Percentiles rank a stretch among this genome's conserved stretches.
phyloP scores from a whole-genome alignment of 1,140 invertebrate genomes.

The Drosophila littoralis region DNA sequence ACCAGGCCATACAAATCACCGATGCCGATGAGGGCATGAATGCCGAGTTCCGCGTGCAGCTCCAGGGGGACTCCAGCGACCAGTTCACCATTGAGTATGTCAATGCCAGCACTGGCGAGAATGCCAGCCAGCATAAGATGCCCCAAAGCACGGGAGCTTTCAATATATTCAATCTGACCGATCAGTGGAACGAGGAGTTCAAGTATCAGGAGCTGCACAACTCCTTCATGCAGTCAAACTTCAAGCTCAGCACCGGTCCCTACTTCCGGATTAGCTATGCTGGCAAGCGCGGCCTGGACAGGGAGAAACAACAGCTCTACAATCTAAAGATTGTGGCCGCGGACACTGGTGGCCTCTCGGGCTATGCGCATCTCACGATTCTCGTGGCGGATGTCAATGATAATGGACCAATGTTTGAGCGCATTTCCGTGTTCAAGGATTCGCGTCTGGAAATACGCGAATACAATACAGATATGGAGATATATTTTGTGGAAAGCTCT shows the following conservation, averaged over 20 bases:
- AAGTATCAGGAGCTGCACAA: conserved; percentile 81
- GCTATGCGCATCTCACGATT: conserved; percentile 89
- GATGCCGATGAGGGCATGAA: conserved; percentile 93
- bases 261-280: conserved; percentile 74
- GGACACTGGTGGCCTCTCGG: conserved; percentile 90
- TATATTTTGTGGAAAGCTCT: conserved; percentile 85
- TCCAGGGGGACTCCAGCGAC: conserved; percentile 91
- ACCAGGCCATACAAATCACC: conserved; percentile 87
- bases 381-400: conserved; percentile 93
- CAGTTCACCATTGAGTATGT: conserved; percentile 89
- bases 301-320: conserved; percentile 90
- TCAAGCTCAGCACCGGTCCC: conserved; percentile 64
- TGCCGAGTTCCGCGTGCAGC: conserved; percentile 89
- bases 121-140: conserved; percentile 55
- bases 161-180: conserved; percentile 79
- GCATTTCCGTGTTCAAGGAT: conserved; percentile 88
- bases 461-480: conserved; percentile 86
- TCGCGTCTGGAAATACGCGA: conserved; percentile 88
- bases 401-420: conserved; percentile 89
- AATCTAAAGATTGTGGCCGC: conserved; percentile 89
- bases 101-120: conserved; percentile 45
- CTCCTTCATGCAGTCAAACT: conserved; percentile 70
- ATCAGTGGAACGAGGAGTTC: conserved; percentile 82
- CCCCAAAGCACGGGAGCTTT: conserved; percentile 49
- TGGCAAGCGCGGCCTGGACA: conserved; percentile 88